Evolutionary conservation across 2,113 vertebrate species (phyloP), one percentile per base, ranked within the genome.

Genomic region (Ciconia maguari): DNA sequence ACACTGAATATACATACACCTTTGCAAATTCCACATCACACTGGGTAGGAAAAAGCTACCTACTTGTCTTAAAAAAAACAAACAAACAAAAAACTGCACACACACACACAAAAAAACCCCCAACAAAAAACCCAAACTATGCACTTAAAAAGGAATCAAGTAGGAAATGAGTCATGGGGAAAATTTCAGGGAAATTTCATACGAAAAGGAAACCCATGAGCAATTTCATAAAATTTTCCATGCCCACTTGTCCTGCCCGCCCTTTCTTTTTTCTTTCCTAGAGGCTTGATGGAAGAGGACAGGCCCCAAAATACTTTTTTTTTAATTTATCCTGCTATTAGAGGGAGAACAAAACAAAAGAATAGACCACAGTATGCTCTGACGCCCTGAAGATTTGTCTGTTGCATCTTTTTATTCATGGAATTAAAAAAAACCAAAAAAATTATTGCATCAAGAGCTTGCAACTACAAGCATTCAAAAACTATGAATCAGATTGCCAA

Each of bases 181-280:
- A 93, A 95, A 83, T 80, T 92, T 95, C 68, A 94, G 83, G 86
- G 86, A 96, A 94, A 89, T 95, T 94, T 94, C 91, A 92, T 64
- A 95, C 75, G 76, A 92, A 94, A 95, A 92, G 95, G 83, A 96
- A 96, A 92, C 83, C 38, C 86, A 96, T 51, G n/a, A 94, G 60
- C 93, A 96, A 94, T 89, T 95, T 92, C 51, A 89, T 84, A 70
- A 88, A 74, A 58, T 95, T 94, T 97, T 96, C 96, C 96, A 89
- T 66, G 79, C 54, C 86, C n/a, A 48, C n/a, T 51, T 4, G 0
- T 14, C 49, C 49, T 14, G 24, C 49, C 8, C 0, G 0, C 27
- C 24, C 32, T 51, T 78, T 62, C 21, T 80, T 77, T 79, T 66
- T 79, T 90, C 64, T 69, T 94, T 93, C 69, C 61, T 65, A 75